Evolutionary conservation across 2,113 vertebrate genomes (phyloP).

Genomic region (Ptilonorhynchus violaceus): DNA sequence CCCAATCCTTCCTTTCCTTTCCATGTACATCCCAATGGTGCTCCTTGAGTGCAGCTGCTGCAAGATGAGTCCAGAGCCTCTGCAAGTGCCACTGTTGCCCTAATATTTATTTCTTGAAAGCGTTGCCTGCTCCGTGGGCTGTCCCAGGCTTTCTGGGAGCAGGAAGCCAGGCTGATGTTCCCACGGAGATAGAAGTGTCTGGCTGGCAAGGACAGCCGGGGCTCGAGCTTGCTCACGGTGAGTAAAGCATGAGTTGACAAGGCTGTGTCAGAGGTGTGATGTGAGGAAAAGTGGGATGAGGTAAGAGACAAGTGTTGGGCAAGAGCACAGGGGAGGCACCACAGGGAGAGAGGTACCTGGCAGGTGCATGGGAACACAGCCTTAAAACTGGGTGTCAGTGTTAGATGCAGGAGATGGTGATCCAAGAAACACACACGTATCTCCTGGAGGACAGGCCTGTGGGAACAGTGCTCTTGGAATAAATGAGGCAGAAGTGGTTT

Average conservation of each 20-base stretch:
- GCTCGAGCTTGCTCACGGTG: background rate
- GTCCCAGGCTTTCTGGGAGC: background rate
- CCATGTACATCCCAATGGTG: background rate
- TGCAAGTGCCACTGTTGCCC: background rate
- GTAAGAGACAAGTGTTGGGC: slow-evolving; percentile 1
- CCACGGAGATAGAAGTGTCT: background rate
- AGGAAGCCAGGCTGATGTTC: background rate
- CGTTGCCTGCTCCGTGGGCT: background rate
- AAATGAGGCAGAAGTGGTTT: background rate
- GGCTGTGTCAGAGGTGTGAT: background rate
- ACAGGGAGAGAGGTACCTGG: background rate
- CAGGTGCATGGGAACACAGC: background rate
- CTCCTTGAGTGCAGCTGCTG: background rate
- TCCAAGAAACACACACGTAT: background rate
- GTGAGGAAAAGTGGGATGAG: background rate
- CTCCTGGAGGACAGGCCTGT: background rate
- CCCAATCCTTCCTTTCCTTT: background rate
- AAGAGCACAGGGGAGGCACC: background rate
- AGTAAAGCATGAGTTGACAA: background rate
- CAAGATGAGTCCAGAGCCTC: background rate
- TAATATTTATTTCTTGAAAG: background rate
- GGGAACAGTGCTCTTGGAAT: background rate
- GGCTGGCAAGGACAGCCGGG: background rate
- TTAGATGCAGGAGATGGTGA: background rate
- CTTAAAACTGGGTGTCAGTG: background rate